A percentile compares a stretch with the other conserved stretches of the same genome.
phyloP scores from a whole-genome alignment of 2,113 vertebrate genomes.

The Mormoops blainvillei region DNA sequence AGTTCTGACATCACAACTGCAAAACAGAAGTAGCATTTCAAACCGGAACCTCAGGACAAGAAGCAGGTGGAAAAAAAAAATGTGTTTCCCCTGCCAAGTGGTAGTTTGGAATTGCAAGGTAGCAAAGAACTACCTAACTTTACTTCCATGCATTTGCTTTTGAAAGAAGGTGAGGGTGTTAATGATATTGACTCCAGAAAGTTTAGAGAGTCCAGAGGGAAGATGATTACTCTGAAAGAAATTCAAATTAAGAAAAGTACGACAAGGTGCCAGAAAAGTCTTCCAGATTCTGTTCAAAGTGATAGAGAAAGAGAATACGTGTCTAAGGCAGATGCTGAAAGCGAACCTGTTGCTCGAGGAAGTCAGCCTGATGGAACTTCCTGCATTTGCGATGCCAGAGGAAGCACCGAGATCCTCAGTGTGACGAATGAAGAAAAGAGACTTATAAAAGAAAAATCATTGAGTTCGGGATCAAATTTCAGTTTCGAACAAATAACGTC shows the following conservation, averaged over 20 bases:
- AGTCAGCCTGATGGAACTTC: fast-evolving
- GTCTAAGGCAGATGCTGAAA: background rate
- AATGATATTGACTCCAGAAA: background rate
- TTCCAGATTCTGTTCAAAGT: background rate
- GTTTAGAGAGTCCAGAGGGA: conserved; percentile 16
- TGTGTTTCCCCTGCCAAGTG: background rate
- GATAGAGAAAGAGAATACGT: conserved; percentile 17
- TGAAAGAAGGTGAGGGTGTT: background rate
- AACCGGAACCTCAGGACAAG: background rate
- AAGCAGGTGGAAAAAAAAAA: background rate
- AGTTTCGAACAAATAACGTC: background rate
- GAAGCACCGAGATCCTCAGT: fast-evolving
- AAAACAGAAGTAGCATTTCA: background rate
- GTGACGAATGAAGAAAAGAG: background rate
- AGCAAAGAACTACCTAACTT: background rate
- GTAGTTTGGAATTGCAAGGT: background rate
- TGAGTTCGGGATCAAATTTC: background rate
- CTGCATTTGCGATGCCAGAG: fast-evolving
- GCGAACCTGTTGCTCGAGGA: background rate
- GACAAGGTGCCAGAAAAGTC: conserved; percentile 13
- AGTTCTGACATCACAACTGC: background rate
- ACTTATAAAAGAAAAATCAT: background rate
- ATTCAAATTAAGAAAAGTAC: conserved; percentile 34
- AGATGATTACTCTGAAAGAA: background rate
- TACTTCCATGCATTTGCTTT: background rate